A percentile compares a stretch with the other conserved stretches of the same genome.
Conservation (phyloP, 2,113 vertebrate genomes). For the Physeter macrocephalus region DNA sequence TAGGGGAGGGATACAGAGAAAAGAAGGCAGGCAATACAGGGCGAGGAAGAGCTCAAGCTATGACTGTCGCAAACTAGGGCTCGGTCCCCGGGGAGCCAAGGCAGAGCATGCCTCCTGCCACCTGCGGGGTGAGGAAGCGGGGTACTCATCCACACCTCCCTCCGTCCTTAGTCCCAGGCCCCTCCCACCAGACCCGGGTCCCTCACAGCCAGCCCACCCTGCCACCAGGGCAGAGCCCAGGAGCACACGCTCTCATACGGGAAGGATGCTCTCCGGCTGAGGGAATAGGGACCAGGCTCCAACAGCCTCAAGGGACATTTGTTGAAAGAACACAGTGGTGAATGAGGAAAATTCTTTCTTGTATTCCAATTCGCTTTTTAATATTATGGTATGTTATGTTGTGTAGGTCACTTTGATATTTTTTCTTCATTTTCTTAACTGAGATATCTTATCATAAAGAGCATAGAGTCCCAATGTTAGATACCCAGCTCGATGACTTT, state of each 20-base stretch:
- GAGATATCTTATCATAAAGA: neutral
- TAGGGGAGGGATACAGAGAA: neutral
- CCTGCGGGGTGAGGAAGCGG: accelerated
- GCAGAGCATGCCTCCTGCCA: neutral
- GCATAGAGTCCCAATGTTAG: neutral
- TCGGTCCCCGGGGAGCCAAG: neutral
- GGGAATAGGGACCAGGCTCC: neutral
- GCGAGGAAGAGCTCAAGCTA: neutral
- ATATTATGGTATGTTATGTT: neutral
- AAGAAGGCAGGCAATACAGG: neutral
- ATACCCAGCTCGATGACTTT: neutral
- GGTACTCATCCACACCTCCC: neutral
- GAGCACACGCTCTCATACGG: accelerated
- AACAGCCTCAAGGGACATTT: neutral
- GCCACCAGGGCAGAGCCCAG: accelerated
- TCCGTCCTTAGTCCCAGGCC: neutral
- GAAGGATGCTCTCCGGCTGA: neutral
- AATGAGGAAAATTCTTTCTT: neutral
- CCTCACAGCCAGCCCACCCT: neutral
- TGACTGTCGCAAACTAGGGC: too few relatives aligned
- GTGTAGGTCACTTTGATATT: neutral
- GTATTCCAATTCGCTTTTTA: neutral
- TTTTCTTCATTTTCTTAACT: neutral
- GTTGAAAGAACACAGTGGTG: neutral
- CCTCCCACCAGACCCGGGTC: neutral